Evolutionary conservation across 1,140 invertebrate genomes (phyloP), one percentile per base, ranked within the genome.

Genomic region (Drosophila pectinifera): DNA sequence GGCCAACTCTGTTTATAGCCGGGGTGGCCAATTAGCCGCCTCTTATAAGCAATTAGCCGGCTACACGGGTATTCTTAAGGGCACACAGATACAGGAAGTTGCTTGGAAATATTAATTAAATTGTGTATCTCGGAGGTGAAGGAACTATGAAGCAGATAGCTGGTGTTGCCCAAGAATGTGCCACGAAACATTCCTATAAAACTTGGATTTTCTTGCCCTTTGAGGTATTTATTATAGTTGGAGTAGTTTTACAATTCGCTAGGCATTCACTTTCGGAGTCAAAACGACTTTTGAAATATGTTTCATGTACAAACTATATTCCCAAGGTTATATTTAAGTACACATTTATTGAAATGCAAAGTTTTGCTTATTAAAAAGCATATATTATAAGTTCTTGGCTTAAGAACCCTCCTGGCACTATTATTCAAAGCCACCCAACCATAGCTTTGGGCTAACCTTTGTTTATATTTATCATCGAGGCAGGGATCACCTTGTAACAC

Each of bases 401-500:
- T 22, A n/a, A 53, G 13, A 36, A 53, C 18, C 18, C 13, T n/a
- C 49, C 4, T 5, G 18, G 34, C 18, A 10, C 1, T 36, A 36
- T 53, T 53, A 36, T 53, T 53, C 20, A 20, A 5, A 34, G 48
- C 13, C 16, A 51, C 4, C 18, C 28, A 53, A 53, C 18, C 49
- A 53, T 53, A 22, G n/a, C 31, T 53, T n/a, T 36, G 18, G 49
- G 4, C 49, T 22, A 36, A 67, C 28, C 42, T 72, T 48, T 70
- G 48, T 72, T 62, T 61, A 11, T 55, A 59, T 73, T 68, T 65
- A 28, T 24, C 36, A 20, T 20, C 8, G 5, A 16, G 34, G 58
- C 41, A 56, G 64, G 36, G 46, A 73, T 86, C 61, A 86, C 74
- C 70, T 82, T 86, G 78, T 86, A 82, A 82, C 83, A 88, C 79